Evolutionary conservation across 1,140 invertebrate species (phyloP).

Genomic region (Tetraneura akinire): DNA sequence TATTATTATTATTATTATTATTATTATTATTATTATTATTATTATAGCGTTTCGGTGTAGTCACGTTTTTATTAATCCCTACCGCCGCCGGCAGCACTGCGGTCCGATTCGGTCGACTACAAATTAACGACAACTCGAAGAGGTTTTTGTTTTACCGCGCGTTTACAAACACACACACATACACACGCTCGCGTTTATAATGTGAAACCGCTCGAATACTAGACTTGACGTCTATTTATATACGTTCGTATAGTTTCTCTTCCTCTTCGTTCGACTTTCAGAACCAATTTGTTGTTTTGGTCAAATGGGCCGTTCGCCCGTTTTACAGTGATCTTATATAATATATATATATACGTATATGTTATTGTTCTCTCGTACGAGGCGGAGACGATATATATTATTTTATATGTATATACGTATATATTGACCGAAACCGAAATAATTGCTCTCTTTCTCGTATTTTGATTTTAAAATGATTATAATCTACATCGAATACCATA

Average conservation of each 20-base stretch:
- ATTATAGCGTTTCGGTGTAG: not conserved
- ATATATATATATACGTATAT: no score
- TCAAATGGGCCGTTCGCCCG: not conserved
- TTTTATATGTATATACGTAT: not conserved
- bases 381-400: no score
- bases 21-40: not conserved
- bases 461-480: conserved; percentile 27
- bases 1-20: conserved; percentile 1
- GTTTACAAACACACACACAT: conserved; percentile 5
- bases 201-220: not conserved
- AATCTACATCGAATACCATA: not conserved
- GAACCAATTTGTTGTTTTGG: conserved; percentile 15
- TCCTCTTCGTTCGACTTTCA: not conserved
- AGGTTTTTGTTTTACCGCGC: conserved; percentile 12
- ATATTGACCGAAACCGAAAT: not conserved
- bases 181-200: not conserved
- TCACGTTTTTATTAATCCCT: conserved; percentile 26
- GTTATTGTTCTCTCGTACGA: not conserved
- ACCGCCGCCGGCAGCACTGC: not conserved
- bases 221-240: not conserved
- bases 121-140: not conserved
- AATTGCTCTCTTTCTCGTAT: not conserved
- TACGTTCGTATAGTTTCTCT: not conserved
- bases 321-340: no score
- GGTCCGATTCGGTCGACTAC: not conserved